These are phyloP conservation scores for Pseudomyrmex gracilis DNA, from an alignment of 1,140 invertebrate genomes.

Conservation along the genomic window DNA sequence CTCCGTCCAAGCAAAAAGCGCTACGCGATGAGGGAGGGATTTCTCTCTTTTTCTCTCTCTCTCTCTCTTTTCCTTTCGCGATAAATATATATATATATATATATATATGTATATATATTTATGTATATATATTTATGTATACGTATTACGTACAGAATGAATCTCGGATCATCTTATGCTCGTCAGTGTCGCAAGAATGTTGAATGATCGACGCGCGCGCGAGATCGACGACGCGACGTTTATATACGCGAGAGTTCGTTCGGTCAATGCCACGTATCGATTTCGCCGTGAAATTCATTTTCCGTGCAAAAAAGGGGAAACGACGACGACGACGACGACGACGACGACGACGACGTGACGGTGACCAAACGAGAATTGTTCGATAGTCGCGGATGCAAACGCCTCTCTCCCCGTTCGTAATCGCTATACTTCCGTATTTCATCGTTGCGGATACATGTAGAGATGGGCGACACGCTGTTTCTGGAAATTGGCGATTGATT, in stretches of 20 bases:
- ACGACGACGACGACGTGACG: background rate
- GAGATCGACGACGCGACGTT: background rate
- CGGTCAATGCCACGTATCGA: background rate
- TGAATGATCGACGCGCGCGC: constrained; percentile 11
- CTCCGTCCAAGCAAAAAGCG: constrained; percentile 37
- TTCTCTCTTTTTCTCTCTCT: constrained; percentile 18
- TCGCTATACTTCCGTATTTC: constrained; percentile 29
- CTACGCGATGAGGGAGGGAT: constrained; percentile 26
- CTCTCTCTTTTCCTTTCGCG: constrained; percentile 33
- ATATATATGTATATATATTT: constrained; percentile 1
- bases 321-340: background rate
- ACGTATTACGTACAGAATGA: constrained; percentile 30
- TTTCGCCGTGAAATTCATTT: constrained; percentile 5
- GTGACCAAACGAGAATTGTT: constrained; percentile 12
- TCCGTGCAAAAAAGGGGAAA: background rate
- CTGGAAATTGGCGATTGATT: background rate
- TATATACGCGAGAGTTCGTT: background rate
- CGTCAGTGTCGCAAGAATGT: constrained; percentile 13
- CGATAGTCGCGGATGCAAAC: constrained; percentile 11
- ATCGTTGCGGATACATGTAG: background rate
- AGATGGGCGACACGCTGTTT: constrained; percentile 12
- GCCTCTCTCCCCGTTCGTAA: background rate
- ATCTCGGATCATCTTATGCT: background rate
- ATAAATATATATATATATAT: constrained; percentile 14
- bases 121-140: constrained; percentile 30